A percentile compares a stretch with the other conserved stretches of the same genome.
phyloP scores from a whole-genome alignment of 2,113 vertebrate species.

The Phyllopteryx taeniolatus region DNA sequence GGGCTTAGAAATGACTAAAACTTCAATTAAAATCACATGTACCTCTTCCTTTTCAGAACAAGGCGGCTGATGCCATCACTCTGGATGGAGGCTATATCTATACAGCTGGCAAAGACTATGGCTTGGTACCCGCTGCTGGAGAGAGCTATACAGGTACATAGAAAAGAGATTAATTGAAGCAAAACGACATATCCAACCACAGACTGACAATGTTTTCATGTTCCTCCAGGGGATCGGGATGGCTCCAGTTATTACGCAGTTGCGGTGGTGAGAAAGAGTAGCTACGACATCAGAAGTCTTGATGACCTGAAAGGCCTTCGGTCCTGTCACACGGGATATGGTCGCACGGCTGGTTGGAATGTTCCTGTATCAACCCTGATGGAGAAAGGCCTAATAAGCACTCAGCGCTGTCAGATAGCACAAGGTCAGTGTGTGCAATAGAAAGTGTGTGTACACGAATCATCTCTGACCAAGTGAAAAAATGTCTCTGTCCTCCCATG shows the following conservation, averaged over 20 bases:
- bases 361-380: conserved; percentile 80
- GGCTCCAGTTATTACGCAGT: conserved; percentile 83
- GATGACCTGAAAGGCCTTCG: conserved; percentile 77
- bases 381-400: conserved; percentile 78
- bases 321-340: conserved; percentile 86
- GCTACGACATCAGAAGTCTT: conserved; percentile 73
- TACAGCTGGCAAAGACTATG: conserved; percentile 82
- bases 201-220: background rate
- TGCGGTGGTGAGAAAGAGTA: conserved; percentile 78
- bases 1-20: background rate
- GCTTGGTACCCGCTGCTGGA: conserved; percentile 84
- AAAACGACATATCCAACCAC: background rate
- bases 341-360: conserved; percentile 85
- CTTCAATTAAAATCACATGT: background rate
- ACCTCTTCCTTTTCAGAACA: conserved; percentile 68
- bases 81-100: conserved; percentile 86
- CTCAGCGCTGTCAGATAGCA: conserved; percentile 74
- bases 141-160: conserved; percentile 84
- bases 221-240: conserved; percentile 68
- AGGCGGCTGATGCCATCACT: conserved; percentile 80
- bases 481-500: conserved; percentile 12
- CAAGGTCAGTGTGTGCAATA: conserved; percentile 75
- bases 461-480: background rate
- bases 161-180: background rate
- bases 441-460: background rate